Evolutionary conservation across 2,888 invertebrate species (phyloP).

Genomic region (Hypercompe scribonia): DNA sequence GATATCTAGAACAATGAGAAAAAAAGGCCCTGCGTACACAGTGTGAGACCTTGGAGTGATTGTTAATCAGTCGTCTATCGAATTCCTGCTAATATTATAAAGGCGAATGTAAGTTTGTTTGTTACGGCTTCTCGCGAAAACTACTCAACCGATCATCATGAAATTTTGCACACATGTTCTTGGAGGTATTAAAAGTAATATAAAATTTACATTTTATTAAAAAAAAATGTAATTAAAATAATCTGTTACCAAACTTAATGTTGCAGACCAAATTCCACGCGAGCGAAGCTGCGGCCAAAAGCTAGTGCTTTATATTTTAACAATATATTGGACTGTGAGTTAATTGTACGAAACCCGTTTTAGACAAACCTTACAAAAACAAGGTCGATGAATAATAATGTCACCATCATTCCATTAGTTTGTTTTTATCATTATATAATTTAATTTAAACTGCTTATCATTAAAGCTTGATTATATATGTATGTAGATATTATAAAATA

Average conservation of each 20-base stretch:
- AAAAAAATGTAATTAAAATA: no score
- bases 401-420: not conserved
- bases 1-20: slow-evolving; percentile 5
- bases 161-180: no score
- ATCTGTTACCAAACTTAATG: no score
- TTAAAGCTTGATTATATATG: not conserved
- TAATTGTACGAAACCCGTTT: not conserved
- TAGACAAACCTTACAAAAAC: not conserved
- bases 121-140: no score
- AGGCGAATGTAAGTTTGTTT: no score
- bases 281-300: no score
- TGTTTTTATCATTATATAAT: not conserved
- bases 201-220: no score
- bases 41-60: slow-evolving; percentile 1
- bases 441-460: not conserved
- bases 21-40: not conserved
- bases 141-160: no score
- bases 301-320: not conserved
- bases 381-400: not conserved
- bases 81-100: no score
- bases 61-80: not conserved
- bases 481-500: not conserved
- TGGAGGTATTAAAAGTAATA: no score
- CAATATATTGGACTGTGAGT: not conserved
- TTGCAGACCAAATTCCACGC: no score